These are phyloP conservation scores for Labrus mixtus DNA, from an alignment of 2,113 vertebrate species.

Conservation along the genomic window DNA sequence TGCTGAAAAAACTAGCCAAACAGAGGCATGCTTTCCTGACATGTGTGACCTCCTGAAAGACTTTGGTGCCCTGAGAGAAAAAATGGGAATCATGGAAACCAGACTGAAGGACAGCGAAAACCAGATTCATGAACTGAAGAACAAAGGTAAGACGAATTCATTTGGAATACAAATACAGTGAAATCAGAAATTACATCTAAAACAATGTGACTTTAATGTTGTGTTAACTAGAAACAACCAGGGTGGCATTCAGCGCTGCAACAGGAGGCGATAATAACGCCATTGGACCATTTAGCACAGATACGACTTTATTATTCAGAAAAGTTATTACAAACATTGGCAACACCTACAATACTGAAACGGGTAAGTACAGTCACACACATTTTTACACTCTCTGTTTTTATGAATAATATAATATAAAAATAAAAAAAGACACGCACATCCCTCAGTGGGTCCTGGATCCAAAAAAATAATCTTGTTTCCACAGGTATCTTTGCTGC, in stretches of 20 bases:
- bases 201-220: too few species aligned
- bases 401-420: too few species aligned
- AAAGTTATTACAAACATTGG: neutral
- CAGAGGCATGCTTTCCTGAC: neutral
- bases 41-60: neutral
- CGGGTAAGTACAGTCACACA: neutral
- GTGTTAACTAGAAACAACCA: too few species aligned
- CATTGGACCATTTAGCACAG: neutral
- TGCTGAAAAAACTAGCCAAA: too few species aligned
- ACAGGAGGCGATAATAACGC: too few species aligned
- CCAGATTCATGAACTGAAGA: neutral
- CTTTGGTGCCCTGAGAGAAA: neutral
- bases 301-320: neutral
- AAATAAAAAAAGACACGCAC: too few species aligned
- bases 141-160: neutral
- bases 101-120: accelerated
- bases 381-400: too few species aligned
- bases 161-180: too few species aligned
- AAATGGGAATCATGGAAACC: neutral
- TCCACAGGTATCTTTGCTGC: too few species aligned
- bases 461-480: too few species aligned
- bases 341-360: neutral
- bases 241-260: too few species aligned
- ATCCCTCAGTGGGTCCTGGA: too few species aligned
- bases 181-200: neutral